phyloP scores from a whole-genome alignment of 2,888 invertebrate species.

The Tanytarsus gracilentus region DNA sequence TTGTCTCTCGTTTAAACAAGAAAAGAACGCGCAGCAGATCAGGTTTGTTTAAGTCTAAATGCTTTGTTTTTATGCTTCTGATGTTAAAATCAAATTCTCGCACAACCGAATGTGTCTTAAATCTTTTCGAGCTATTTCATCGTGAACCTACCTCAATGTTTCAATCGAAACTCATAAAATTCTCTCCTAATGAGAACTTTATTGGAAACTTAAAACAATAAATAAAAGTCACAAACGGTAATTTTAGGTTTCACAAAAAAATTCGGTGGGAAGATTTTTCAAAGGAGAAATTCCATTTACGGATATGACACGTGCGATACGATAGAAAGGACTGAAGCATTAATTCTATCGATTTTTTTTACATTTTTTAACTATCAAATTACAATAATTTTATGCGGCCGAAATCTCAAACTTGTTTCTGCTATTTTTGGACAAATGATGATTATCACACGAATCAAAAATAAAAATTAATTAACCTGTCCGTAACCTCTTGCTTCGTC shows the following conservation, averaged over 20 bases:
- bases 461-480: constrained; percentile 2
- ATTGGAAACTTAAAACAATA: not conserved
- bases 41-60: no score
- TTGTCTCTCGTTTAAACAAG: no score
- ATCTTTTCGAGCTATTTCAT: no score
- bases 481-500: not conserved
- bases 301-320: not conserved
- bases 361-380: not conserved
- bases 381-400: not conserved
- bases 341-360: not conserved
- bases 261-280: not conserved
- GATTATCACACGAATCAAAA: not conserved
- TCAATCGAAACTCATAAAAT: constrained; percentile 15
- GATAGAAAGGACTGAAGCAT: not conserved
- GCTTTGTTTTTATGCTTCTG: no score
- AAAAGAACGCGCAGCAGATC: no score
- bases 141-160: constrained; percentile 22
- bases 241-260: not conserved
- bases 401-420: not conserved
- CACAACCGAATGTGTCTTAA: no score
- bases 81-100: no score
- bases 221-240: constrained; percentile 4
- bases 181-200: not conserved
- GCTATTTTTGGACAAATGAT: not conserved
- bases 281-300: not conserved